phyloP scores from a whole-genome alignment of 2,113 vertebrate species.

The Datnioides undecimradiatus region DNA sequence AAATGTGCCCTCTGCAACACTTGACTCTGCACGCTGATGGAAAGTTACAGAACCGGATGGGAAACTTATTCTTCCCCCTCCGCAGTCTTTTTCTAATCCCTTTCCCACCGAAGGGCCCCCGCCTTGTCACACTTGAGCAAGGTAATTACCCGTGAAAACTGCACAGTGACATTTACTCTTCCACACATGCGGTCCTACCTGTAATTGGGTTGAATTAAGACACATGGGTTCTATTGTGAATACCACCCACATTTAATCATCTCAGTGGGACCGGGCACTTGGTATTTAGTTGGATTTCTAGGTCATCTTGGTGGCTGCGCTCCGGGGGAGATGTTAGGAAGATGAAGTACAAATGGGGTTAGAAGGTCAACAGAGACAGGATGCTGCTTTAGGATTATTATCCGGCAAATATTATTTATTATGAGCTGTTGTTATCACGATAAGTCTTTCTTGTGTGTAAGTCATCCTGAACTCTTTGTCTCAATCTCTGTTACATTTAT shows the following conservation, averaged over 20 bases:
- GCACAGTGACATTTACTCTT: constrained; percentile 71
- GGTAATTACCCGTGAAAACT: constrained; percentile 71
- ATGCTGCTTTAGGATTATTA: constrained; percentile 6
- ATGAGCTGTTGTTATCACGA: not conserved
- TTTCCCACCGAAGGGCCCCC: constrained; percentile 35
- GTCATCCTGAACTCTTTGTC: not conserved
- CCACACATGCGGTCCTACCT: constrained; percentile 33
- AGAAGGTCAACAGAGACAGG: constrained; percentile 16
- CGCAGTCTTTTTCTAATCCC: constrained; percentile 15
- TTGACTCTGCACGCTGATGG: not conserved
- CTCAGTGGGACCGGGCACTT: constrained; percentile 31
- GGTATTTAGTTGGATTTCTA: constrained; percentile 64
- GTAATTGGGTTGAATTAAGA: constrained; percentile 76
- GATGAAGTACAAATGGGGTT: constrained; percentile 47
- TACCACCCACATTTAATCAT: constrained; percentile 51
- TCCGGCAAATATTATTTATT: constrained; percentile 7
- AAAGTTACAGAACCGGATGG: constrained; percentile 33
- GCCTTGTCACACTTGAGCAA: constrained; percentile 39
- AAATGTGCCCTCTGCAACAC: constrained; percentile 31
- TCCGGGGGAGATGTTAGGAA: constrained; percentile 26
- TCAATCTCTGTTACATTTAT: not conserved
- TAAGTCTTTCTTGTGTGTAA: not conserved
- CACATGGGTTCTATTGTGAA: constrained; percentile 55
- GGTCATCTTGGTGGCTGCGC: constrained; percentile 41
- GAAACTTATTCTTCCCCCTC: constrained; percentile 14